Conservation (phyloP, 2,113 vertebrate species). For the Ibidorhyncha struthersii region DNA sequence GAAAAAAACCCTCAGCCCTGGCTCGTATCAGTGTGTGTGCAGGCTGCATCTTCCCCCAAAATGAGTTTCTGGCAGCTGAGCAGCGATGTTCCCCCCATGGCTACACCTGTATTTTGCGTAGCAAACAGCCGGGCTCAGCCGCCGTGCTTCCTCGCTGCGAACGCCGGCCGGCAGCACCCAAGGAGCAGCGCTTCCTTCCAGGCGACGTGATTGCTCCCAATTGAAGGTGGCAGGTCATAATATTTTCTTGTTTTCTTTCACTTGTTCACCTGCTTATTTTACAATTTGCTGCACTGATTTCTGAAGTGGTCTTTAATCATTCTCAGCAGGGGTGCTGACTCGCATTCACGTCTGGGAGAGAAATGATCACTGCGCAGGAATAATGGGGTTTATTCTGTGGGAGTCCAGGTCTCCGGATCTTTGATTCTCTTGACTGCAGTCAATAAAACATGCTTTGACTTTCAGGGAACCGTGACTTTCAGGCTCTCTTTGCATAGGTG, state of each 20-base stretch:
- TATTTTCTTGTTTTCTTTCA: not conserved
- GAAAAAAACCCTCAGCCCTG: not conserved
- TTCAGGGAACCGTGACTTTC: constrained; percentile 18
- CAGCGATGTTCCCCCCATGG: accelerated
- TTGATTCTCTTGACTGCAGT: constrained; percentile 18
- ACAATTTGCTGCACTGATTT: not conserved
- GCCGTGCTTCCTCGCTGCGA: accelerated
- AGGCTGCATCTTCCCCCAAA: not conserved
- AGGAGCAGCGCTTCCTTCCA: not conserved
- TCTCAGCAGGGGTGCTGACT: constrained; percentile 1
- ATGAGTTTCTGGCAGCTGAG: not conserved
- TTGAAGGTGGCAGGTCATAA: not conserved
- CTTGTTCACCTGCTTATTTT: constrained; percentile 16
- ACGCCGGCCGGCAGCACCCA: not conserved
- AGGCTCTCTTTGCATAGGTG: not conserved
- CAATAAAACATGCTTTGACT: constrained; percentile 19
- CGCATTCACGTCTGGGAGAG: not conserved
- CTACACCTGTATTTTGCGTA: not conserved
- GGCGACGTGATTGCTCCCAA: not conserved
- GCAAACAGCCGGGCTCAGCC: not conserved
- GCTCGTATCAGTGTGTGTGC: not conserved
- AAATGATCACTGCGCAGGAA: not conserved
- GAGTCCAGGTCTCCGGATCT: constrained; percentile 1
- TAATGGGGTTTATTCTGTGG: not conserved
- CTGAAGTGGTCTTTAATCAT: constrained; percentile 15